Base-by-base conservation (phyloP, 1,140 invertebrate species). In the Drosophila sp. region DNA sequence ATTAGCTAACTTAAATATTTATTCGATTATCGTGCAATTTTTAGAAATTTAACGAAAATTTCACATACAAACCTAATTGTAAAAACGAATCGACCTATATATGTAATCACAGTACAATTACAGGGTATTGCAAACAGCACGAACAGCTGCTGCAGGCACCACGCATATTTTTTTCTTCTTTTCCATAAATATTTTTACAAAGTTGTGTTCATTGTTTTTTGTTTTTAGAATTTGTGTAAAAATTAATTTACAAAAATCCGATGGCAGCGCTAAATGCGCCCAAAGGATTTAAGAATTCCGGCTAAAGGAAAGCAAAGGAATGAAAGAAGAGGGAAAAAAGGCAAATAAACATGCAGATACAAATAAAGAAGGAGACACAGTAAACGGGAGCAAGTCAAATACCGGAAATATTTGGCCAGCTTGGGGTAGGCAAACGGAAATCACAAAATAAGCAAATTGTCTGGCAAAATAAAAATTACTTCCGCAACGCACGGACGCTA, bases 371-470 rank as follows among this genome's bases (percentile, higher is more conserved):
- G 13, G 7, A 16, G 4, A 51, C 11, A 18, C 40, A 32, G 4
- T 32, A 18, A 32, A 13, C 14, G 21, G 46, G 38, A 14, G 36
- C 59, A 74, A 67, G 71, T 38, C 56, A 84, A 82, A 78, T 72
- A 62, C 80, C 87, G 87, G 87, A 90, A 80, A 84, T 90, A 90
- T 89, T 89, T 81, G 72, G 45, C 51, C 54, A 61, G 54, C 66
- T 67, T 45, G 45, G 54, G 51, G 51, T 57, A 56, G 40, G 70
- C 63, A 67, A 80, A 57, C 90, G 90, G 90, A 91, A 91, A 91
- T 91, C 90, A 89, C 73, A 84, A 91, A 91, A 86, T 91, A 91
- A 91, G 80, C 86, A 91, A 91, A 91, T 91, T 91, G 90, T 91
- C 90, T 91, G 90, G 89, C 82, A 72, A 91, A 91, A 91, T 91